Base-by-base conservation (phyloP, 2,797 vertebrate species). In the Notoglanidium macrostoma region DNA sequence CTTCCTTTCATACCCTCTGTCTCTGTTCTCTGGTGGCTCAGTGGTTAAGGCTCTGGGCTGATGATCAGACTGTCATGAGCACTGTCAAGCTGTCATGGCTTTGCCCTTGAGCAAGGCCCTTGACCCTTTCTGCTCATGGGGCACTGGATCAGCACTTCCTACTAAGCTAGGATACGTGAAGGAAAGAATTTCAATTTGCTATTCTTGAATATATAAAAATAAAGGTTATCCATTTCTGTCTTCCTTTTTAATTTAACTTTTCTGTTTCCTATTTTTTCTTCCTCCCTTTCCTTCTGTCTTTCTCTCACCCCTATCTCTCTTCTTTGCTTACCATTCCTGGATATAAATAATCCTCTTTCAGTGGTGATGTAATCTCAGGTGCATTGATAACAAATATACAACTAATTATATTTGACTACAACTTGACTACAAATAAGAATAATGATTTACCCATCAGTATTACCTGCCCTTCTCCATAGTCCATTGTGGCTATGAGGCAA, bases 401-500 rank as follows among this genome's bases (percentile, higher is more conserved):
- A 63, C 23, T 65, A 63, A 10, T 14, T 46, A 82, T 19, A 59
- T 21, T 59, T 35, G 35, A 35, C 35, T 35, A 35, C 35, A 11
- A 35, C 55, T 57, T 32, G 55, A 83, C 32, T 11, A 74, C 12
- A n/a, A 74, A 26, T n/a, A 46, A 26, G 26, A n/a, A 51, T 49
- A 46, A 23, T 46, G 19, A 46, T 46, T 46, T 73, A 12, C 21
- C 59, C 11, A 81, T 40, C 23, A 26, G 40, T 23, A 77, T 55
- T 77, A 55, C 51, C 51, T 81, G 78, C 12, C 32, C 59, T 65
- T 82, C 40, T n/a, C 40, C 14, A 40, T 46, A 93, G 92, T 91
- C 92, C 91, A 89, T 90, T 68, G 89, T 26, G 85, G 91, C 87
- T 93, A 88, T 89, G 90, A 91, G 92, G 91, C 90, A 89, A 81